Conservation (phyloP, 2,113 vertebrate species). For the Azemiops feae region DNA sequence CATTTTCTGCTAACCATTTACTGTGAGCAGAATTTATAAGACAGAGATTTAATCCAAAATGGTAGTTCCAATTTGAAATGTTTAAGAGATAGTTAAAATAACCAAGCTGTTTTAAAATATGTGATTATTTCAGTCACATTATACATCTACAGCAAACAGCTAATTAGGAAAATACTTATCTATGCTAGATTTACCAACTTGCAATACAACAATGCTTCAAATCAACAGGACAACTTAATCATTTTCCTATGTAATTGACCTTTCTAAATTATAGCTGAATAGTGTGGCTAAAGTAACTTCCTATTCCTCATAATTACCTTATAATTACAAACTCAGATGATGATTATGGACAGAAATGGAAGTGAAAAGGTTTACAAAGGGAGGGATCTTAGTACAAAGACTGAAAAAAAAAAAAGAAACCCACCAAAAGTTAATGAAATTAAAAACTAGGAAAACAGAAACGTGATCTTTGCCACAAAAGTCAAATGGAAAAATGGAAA, state of each 20-base stretch:
- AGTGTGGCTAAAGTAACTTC: neutral
- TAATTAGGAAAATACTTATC: neutral
- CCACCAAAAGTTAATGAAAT: neutral
- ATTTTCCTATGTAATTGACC: neutral
- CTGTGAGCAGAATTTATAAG: neutral
- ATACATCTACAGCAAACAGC: neutral
- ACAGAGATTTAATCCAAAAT: neutral
- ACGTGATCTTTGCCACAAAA: neutral
- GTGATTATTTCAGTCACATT: neutral
- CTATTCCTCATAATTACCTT: neutral
- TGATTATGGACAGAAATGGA: neutral
- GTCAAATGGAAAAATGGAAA: neutral
- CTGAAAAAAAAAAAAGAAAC: neutral
- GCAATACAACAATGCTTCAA: neutral
- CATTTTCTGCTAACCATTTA: neutral
- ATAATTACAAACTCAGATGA: neutral
- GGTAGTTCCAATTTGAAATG: neutral
- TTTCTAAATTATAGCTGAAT: neutral
- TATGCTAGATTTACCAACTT: neutral
- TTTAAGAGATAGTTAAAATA: neutral
- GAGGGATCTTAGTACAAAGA: neutral
- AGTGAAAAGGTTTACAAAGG: neutral
- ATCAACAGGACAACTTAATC: neutral
- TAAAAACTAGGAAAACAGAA: neutral
- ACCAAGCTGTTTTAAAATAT: neutral